Evolutionary conservation across 2,888 invertebrate genomes (phyloP), one percentile per base, ranked within the genome.

Genomic region (Arge pagana): DNA sequence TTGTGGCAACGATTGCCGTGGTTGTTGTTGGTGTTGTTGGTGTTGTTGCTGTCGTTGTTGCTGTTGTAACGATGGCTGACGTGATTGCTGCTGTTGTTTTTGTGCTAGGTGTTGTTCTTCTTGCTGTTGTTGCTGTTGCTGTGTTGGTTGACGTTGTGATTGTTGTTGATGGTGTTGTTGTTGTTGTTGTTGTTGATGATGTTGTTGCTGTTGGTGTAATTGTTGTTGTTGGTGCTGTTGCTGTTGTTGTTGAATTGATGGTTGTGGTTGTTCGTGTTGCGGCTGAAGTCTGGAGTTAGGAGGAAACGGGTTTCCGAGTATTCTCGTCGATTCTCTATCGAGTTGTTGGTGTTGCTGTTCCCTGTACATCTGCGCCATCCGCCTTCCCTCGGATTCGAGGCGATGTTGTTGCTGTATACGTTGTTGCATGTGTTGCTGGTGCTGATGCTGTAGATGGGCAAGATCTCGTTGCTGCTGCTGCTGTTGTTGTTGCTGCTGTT

Each of bases 131-230:
- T 66, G 66, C 0, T 68, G 68, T 30, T 68, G 70, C 3, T 68
- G 65, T 18, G 66, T 64, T n/a, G 71, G 74, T 4, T 75, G 78
- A 10, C 77, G 76, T 43, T 79, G 79, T 59, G 79, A 79, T 57
- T 77, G 72, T 50, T 78, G 77, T 52, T 77, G 71, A 53, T 80
- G 74, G 43, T 77, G 66, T 24, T 72, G 72, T 48, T 77, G 79
- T 40, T 78, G 79, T 49, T 79, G 80, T 35, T 81, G 80, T 52
- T 80, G 80, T 45, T 77, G 71, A 16, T 76, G 79, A 54, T 70
- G 74, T 50, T 16, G 61, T 23, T 33, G 60, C 2, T 45, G 50
- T 6, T 69, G 72, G 35, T 71, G 73, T 0, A 70, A 59, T 21
- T 72, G 70, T 1, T 42, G 42, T n/a, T 68, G 68, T 40, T 66